Conservation (phyloP, 2,113 vertebrate genomes). For the Dunckerocampus dactyliophorus region DNA sequence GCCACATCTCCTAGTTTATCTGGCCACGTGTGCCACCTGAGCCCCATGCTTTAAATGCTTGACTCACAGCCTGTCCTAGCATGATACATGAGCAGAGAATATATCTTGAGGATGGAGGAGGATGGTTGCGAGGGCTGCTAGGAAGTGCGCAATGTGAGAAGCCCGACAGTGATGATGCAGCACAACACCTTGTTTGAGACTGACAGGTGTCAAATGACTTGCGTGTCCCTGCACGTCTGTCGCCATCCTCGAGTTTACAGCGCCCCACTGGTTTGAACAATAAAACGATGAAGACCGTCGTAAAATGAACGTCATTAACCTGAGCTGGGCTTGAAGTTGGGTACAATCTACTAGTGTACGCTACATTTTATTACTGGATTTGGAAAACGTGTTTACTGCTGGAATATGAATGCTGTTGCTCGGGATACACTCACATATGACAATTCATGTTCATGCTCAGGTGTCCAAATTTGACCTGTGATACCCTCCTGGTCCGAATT, state of each 20-base stretch:
- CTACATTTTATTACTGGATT: too few relatives aligned
- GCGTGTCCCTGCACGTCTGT: slow-evolving; percentile 6
- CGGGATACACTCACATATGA: too few relatives aligned
- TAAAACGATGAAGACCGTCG: not conserved
- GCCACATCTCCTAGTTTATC: slow-evolving; percentile 27
- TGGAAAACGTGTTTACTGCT: too few relatives aligned
- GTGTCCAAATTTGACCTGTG: too few relatives aligned
- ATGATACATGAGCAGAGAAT: slow-evolving; percentile 25
- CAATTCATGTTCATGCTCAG: too few relatives aligned
- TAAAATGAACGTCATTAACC: not conserved
- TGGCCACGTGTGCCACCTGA: slow-evolving; percentile 26
- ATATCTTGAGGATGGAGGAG: slow-evolving; percentile 17
- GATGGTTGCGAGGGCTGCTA: not conserved
- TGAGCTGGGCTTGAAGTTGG: too few relatives aligned
- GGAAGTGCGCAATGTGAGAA: not conserved
- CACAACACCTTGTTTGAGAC: slow-evolving; percentile 14
- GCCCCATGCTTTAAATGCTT: slow-evolving; percentile 33
- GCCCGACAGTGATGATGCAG: not conserved
- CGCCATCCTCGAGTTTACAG: not conserved
- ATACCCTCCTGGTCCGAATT: too few relatives aligned
- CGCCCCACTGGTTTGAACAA: not conserved
- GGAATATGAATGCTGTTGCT: too few relatives aligned
- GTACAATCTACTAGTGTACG: too few relatives aligned
- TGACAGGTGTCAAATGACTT: slow-evolving; percentile 34
- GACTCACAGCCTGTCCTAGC: slow-evolving; percentile 30